Evolutionary conservation across 2,888 invertebrate species (phyloP).

Genomic region (Antitype chi): DNA sequence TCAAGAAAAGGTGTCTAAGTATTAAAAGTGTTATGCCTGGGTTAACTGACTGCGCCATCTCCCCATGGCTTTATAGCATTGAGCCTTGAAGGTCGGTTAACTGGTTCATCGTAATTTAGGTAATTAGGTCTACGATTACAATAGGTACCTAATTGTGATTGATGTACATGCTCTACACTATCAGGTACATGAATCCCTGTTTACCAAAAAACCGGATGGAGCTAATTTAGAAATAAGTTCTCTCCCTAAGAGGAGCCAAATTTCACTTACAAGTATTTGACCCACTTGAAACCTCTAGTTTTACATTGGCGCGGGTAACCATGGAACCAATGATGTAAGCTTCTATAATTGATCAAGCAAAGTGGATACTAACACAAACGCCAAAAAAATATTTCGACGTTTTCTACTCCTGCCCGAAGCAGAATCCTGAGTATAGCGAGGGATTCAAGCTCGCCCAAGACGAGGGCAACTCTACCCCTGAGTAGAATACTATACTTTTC

Average conservation of each 20-base stretch:
- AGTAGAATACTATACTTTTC: no score
- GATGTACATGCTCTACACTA: not conserved
- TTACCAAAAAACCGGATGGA: not conserved
- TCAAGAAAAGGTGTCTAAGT: not conserved
- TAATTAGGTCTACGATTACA: not conserved
- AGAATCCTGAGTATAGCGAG: no score
- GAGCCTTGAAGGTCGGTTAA: not conserved
- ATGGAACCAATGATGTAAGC: constrained; percentile 21
- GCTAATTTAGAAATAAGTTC: not conserved
- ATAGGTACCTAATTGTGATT: not conserved
- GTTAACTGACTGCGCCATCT: not conserved
- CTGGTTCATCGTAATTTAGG: not conserved
- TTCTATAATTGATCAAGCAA: not conserved
- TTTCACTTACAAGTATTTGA: not conserved
- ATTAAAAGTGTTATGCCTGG: not conserved
- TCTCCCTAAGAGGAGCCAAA: not conserved
- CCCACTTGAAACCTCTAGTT: constrained; percentile 6
- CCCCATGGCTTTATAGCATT: not conserved
- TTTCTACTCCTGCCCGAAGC: no score
- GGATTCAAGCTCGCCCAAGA: no score
- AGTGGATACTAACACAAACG: not conserved
- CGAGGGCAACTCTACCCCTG: no score
- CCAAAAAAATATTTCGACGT: no score
- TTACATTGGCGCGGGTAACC: not conserved
- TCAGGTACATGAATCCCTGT: not conserved